phyloP scores from a whole-genome alignment of 2,113 vertebrate species.

The Coptodon rendalli region DNA sequence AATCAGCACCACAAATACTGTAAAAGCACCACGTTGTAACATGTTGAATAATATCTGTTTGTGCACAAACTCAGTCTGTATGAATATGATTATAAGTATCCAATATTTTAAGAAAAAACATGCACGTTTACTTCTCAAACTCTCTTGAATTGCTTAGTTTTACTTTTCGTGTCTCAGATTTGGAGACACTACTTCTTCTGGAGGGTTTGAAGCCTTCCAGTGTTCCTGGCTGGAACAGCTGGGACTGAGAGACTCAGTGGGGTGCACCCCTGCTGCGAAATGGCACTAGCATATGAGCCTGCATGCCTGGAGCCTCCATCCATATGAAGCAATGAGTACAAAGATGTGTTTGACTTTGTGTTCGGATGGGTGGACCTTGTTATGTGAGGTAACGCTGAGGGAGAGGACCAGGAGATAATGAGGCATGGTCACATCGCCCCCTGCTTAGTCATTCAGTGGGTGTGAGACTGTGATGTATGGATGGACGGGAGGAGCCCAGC shows the following conservation, averaged over 20 bases:
- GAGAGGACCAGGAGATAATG: conserved; percentile 44
- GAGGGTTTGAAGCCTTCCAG: not conserved
- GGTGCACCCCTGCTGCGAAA: conserved; percentile 21
- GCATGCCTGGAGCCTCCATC: conserved; percentile 13
- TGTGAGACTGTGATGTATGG: conserved; percentile 35
- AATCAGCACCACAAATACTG: not conserved
- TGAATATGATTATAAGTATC: not conserved
- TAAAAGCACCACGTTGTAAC: not conserved
- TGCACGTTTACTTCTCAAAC: not conserved
- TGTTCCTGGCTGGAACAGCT: conserved; percentile 4
- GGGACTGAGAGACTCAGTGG: not conserved
- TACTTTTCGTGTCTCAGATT: not conserved
- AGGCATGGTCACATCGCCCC: conserved; percentile 36
- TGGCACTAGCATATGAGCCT: conserved; percentile 18
- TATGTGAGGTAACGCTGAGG: not conserved
- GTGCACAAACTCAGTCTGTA: not conserved
- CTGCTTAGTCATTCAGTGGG: conserved; percentile 42
- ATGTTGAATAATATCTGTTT: not conserved
- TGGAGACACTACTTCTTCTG: not conserved
- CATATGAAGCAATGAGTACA: conserved; percentile 13
- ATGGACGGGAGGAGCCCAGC: conserved; percentile 40
- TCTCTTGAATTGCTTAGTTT: not conserved
- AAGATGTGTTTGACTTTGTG: conserved; percentile 20
- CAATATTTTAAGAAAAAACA: not conserved
- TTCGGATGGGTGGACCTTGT: conserved; percentile 11